Conservation (phyloP, 2,113 vertebrate species). For the Scomber scombrus region DNA sequence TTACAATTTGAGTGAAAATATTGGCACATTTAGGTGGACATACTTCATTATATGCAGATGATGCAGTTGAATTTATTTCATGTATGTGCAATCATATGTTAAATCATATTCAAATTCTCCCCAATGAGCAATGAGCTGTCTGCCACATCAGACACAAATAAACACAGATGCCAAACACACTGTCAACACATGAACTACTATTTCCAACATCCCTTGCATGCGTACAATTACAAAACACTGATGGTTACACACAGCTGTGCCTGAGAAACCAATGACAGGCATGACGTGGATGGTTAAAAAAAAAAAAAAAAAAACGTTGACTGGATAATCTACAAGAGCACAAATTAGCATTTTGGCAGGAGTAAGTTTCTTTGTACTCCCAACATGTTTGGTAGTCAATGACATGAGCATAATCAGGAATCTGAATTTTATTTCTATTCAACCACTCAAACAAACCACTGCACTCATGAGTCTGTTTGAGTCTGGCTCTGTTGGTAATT, state of each 20-base stretch:
- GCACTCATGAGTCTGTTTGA: neutral
- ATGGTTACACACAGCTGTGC: neutral
- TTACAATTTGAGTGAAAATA: neutral
- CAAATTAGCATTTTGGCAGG: neutral
- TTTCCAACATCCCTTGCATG: neutral
- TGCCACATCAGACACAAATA: neutral
- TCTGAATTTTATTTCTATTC: neutral
- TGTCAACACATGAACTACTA: neutral
- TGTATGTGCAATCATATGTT: no score
- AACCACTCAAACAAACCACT: conserved; percentile 1
- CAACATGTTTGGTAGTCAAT: neutral
- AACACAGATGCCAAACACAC: neutral
- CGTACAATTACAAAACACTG: neutral
- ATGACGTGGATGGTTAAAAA: neutral
- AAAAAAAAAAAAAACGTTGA: neutral
- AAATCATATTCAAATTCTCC: no score
- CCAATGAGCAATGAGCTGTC: neutral
- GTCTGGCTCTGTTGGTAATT: neutral
- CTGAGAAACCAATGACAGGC: neutral
- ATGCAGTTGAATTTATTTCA: neutral
- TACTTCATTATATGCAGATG: conserved; percentile 5
- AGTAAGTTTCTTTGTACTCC: neutral
- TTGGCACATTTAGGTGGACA: neutral
- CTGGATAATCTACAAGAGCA: neutral
- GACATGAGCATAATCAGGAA: neutral